phyloP scores from a whole-genome alignment of 2,888 invertebrate genomes.

The Biston betularia region DNA sequence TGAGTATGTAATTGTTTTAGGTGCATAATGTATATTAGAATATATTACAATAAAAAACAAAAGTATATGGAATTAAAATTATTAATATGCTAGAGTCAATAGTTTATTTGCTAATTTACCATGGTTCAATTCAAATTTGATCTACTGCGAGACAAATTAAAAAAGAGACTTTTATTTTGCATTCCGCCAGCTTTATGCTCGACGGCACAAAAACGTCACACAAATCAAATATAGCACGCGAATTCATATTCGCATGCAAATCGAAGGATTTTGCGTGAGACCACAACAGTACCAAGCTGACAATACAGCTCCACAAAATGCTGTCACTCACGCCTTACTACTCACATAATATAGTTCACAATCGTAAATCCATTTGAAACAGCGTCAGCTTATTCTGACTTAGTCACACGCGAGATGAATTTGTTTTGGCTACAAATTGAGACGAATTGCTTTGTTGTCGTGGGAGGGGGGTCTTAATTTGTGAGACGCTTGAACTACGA shows the following conservation, averaged over 20 bases:
- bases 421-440: slow-evolving; percentile 38
- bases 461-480: slow-evolving; percentile 40
- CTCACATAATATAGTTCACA: slow-evolving; percentile 16
- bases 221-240: slow-evolving; percentile 19
- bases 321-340: slow-evolving; percentile 11
- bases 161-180: too few species aligned
- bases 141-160: not conserved
- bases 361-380: not conserved
- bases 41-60: too few species aligned
- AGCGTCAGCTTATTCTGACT: slow-evolving; percentile 10
- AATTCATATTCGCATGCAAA: slow-evolving; percentile 40
- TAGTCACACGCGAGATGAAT: slow-evolving; percentile 31
- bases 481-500: slow-evolving; percentile 22
- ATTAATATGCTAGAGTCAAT: too few species aligned
- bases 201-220: slow-evolving; percentile 14
- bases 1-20: too few species aligned
- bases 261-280: slow-evolving; percentile 36
- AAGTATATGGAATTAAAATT: too few species aligned
- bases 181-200: not conserved
- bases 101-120: too few species aligned
- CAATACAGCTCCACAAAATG: slow-evolving; percentile 9
- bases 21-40: too few species aligned
- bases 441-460: slow-evolving; percentile 43
- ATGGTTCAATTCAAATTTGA: too few species aligned
- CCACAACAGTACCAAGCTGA: slow-evolving; percentile 33